phyloP scores from a whole-genome alignment of 1,140 invertebrate species.

The Dufourea novaeangliae region DNA sequence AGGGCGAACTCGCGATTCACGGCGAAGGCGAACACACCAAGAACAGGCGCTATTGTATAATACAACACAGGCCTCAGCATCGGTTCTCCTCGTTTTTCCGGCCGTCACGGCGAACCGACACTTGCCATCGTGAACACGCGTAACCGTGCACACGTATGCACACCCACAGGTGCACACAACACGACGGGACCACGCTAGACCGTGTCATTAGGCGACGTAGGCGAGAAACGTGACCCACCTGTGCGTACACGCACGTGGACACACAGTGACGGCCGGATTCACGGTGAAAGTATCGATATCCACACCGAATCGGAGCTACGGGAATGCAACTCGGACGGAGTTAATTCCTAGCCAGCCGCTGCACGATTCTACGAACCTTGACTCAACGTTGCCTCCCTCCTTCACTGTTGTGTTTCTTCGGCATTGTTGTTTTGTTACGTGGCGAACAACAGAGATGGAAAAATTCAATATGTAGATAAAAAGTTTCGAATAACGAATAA shows the following conservation, averaged over 20 bases:
- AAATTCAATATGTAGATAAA: too few species aligned
- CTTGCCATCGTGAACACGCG: slow-evolving; percentile 39
- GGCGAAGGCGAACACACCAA: neutral
- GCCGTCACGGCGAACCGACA: slow-evolving; percentile 27
- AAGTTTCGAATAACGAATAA: too few species aligned
- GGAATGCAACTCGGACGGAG: slow-evolving; percentile 30
- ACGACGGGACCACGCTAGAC: too few species aligned
- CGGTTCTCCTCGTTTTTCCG: neutral
- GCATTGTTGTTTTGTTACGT: too few species aligned
- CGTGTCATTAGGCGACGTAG: neutral
- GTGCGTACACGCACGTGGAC: slow-evolving; percentile 52
- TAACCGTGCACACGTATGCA: neutral
- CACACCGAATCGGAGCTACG: slow-evolving; percentile 37
- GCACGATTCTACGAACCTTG: slow-evolving; percentile 13
- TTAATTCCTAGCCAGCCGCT: slow-evolving; percentile 29
- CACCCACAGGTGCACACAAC: too few species aligned
- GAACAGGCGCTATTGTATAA: too few species aligned
- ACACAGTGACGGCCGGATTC: slow-evolving; percentile 42
- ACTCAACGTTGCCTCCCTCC: neutral
- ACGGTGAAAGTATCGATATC: slow-evolving; percentile 65
- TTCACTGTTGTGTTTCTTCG: too few species aligned
- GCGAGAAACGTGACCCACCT: slow-evolving; percentile 61
- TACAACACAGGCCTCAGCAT: too few species aligned
- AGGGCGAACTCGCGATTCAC: neutral
- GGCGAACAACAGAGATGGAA: too few species aligned